Base-by-base conservation (phyloP, 2,888 invertebrate genomes). In the Napeogenes inachia region DNA sequence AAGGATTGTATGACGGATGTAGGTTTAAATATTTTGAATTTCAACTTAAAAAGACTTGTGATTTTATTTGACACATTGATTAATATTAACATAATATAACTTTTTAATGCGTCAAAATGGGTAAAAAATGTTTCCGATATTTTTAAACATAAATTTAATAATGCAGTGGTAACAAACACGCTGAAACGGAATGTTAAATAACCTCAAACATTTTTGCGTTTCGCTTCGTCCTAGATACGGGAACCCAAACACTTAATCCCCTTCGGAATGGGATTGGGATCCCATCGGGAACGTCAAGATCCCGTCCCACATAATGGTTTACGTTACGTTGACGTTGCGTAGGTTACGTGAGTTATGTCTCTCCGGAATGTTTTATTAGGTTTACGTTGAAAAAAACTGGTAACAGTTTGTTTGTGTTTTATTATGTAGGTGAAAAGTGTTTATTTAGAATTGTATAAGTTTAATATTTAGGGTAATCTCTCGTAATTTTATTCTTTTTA, bases 231-330 rank as follows among this genome's bases (percentile, higher is more conserved):
- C 64, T 64, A 66, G 62, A 66, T 60, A 61, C 53, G 47, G 46
- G 56, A 69, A 64, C 66, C 58, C 70, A 66, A 71, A 68, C 69
- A 56, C 61, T 61, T 64, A 68, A 69, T 70, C 69, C 62, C 56
- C 65, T 56, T 54, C 46, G 54, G 46, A 64, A 64, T 60, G 58
- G 64, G 57, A 59, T 42, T 54, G 45, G 33, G 61, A 57, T 56
- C 45, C 53, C 56, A 53, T 56, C 56, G 61, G 45, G 56, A 50
- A 64, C 59, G 55, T 63, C 54, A 56, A 59, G 59, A 54, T 57
- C 13, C 59, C 42, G 70, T 55, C 66, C 70, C 57, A 68, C 59
- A 58, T 69, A 8, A 42, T 42, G 45, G 56, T 32, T 12, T 45
- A 60, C 60, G 59, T 13, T 57, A 33, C 53, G 61, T 45, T 63